phyloP scores from a whole-genome alignment of 2,797 vertebrate genomes.

The Saxicola maurus region DNA sequence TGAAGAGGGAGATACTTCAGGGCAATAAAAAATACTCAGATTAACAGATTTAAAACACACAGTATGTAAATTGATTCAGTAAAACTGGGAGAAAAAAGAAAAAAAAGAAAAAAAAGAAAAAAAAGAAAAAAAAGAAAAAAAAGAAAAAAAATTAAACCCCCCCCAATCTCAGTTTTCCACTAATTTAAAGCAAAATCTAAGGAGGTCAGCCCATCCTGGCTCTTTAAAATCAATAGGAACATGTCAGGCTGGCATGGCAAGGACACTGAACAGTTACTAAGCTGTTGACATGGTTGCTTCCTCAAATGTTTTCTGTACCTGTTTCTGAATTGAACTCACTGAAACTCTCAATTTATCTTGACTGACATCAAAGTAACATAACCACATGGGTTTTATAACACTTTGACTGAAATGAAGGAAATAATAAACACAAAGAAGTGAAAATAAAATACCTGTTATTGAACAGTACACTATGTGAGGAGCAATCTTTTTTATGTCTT shows the following conservation, averaged over 20 bases:
- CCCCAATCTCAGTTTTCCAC: not conserved
- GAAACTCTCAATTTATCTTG: not conserved
- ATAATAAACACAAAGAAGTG: not conserved
- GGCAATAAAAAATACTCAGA: not conserved
- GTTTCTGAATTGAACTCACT: not conserved
- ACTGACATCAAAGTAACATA: not conserved
- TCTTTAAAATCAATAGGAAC: not conserved
- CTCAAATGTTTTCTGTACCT: not conserved
- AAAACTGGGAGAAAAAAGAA: not conserved
- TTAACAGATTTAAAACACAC: not conserved
- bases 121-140: too few species aligned
- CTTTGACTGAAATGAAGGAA: not conserved
- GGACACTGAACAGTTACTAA: not conserved
- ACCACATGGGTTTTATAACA: not conserved
- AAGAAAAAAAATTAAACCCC: too few species aligned
- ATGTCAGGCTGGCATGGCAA: not conserved
- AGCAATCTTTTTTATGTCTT: slow-evolving; percentile 78
- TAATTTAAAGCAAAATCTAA: not conserved
- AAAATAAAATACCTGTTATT: slow-evolving; percentile 83
- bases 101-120: too few species aligned
- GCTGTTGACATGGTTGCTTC: not conserved
- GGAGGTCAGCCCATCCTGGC: not conserved
- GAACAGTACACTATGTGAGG: slow-evolving; percentile 89
- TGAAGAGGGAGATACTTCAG: not conserved
- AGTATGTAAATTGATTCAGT: not conserved